These are phyloP conservation scores for Zoanthus gigantus DNA, from an alignment of 92 coral and sea anemone species.

Conservation along the genomic window DNA sequence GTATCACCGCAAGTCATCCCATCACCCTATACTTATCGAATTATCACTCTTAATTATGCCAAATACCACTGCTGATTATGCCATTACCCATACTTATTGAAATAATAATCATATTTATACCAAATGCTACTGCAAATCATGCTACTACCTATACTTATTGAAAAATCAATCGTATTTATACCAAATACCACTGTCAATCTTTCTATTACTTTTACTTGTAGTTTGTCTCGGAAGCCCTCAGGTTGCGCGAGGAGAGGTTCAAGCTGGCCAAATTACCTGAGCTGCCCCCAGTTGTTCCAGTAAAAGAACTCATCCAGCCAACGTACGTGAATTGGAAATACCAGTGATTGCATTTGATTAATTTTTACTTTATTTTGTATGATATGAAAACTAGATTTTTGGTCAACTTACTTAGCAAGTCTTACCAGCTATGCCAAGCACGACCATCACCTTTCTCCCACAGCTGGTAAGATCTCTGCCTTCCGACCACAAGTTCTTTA, in stretches of 20 bases:
- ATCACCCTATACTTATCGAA: too few relatives aligned
- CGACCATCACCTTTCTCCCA: not conserved
- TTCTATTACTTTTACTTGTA: slow-evolving; percentile 2
- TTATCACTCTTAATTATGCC: too few relatives aligned
- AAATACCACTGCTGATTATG: too few relatives aligned
- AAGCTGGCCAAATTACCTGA: slow-evolving; percentile 75
- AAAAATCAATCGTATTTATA: too few relatives aligned
- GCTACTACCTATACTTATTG: not conserved
- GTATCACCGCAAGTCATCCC: too few relatives aligned
- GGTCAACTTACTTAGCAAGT: too few relatives aligned
- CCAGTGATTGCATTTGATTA: not conserved
- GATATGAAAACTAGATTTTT: not conserved
- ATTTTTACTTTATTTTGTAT: not conserved
- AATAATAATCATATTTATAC: too few relatives aligned
- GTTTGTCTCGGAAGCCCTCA: slow-evolving; percentile 91
- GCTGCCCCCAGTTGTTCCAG: slow-evolving; percentile 84
- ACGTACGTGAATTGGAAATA: slow-evolving; percentile 75
- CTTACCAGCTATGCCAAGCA: not conserved
- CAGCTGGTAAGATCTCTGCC: too few relatives aligned
- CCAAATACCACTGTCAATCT: too few relatives aligned
- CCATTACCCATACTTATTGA: not conserved
- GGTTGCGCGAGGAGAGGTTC: slow-evolving; percentile 82
- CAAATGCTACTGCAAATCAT: too few relatives aligned
- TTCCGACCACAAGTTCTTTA: too few relatives aligned
- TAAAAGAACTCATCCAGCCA: slow-evolving; percentile 86